A percentile compares a stretch with the other conserved stretches of the same genome.
These are phyloP conservation scores for Entomyzon cyanotis DNA, from an alignment of 2,113 vertebrate genomes.

Conservation along the genomic window DNA sequence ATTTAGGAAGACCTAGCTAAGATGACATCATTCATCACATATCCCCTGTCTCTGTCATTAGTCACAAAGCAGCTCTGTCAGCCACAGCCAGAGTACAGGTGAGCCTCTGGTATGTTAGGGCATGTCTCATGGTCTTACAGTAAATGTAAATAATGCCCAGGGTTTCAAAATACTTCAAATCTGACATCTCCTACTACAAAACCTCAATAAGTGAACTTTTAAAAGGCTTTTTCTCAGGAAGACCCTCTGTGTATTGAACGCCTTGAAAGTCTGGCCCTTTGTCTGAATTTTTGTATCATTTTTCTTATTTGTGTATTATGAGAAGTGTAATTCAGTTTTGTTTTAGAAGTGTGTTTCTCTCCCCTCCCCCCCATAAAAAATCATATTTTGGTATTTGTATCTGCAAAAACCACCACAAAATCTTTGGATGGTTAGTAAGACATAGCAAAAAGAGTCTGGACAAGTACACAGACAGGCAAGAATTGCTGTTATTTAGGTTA, in stretches of 20 bases:
- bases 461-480: background rate
- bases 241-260: background rate
- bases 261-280: background rate
- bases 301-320: background rate
- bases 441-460: background rate
- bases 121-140: background rate
- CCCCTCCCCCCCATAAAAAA: too few relatives aligned
- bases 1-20: background rate
- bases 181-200: background rate
- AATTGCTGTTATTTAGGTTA: background rate
- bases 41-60: background rate
- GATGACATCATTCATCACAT: background rate
- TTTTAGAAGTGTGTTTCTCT: background rate
- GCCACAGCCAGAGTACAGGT: background rate
- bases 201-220: background rate
- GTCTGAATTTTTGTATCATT: background rate
- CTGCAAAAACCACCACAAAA: fast-evolving
- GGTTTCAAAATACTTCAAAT: background rate
- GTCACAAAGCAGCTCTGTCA: background rate
- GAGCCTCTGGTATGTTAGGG: background rate
- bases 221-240: background rate
- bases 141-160: background rate
- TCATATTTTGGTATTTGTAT: background rate
- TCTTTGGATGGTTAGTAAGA: background rate
- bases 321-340: background rate